phyloP scores from a whole-genome alignment of 2,113 vertebrate genomes.

The Sturnira hondurensis region DNA sequence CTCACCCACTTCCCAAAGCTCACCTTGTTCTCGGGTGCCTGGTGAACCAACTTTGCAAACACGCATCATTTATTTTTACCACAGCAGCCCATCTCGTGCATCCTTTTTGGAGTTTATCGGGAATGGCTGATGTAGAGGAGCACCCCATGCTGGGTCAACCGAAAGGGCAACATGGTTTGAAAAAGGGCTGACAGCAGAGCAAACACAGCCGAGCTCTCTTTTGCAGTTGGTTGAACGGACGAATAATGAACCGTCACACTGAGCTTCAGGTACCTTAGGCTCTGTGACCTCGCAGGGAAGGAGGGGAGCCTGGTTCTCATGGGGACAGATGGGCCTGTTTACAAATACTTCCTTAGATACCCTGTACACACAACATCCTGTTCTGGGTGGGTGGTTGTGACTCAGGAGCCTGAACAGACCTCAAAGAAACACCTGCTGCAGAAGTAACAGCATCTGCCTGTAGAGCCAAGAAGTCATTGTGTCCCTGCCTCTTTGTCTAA shows the following conservation, averaged over 20 bases:
- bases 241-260: no score
- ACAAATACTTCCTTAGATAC: not conserved
- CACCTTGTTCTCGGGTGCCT: not conserved
- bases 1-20: not conserved
- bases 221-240: not conserved
- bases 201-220: fast-evolving
- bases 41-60: not conserved
- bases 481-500: not conserved
- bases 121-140: not conserved
- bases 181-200: not conserved
- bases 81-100: fast-evolving
- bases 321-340: constrained; percentile 18
- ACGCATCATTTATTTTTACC: not conserved
- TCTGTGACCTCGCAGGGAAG: not conserved
- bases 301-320: not conserved
- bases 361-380: not conserved
- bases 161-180: not conserved
- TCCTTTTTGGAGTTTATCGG: not conserved
- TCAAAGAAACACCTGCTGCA: constrained; percentile 14
- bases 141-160: fast-evolving
- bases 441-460: no score
- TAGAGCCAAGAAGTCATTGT: not conserved
- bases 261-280: not conserved
- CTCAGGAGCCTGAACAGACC: not conserved
- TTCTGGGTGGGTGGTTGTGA: not conserved